phyloP scores from a whole-genome alignment of 2,797 vertebrate genomes.

The Streptopelia turtur region DNA sequence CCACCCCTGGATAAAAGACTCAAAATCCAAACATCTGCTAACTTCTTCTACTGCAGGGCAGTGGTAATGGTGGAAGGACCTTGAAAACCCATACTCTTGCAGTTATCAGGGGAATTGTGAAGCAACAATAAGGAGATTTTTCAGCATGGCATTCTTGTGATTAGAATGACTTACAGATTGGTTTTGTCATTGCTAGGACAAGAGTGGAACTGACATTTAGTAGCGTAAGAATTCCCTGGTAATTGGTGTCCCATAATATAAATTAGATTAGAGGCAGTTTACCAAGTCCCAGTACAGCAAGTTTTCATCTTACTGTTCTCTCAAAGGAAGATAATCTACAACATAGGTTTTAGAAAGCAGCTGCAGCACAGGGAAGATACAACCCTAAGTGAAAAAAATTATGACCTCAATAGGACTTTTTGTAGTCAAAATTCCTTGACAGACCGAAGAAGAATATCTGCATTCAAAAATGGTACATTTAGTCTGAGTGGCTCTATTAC shows the following conservation, averaged over 20 bases:
- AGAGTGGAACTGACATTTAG: constrained; percentile 21
- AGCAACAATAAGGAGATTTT: background rate
- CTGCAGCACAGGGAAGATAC: background rate
- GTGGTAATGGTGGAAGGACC: background rate
- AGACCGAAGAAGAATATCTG: background rate
- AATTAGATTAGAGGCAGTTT: constrained; percentile 29
- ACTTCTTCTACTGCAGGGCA: background rate
- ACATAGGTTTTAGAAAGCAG: background rate
- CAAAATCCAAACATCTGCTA: background rate
- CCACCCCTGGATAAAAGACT: background rate
- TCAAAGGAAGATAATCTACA: background rate
- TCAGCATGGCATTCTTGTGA: rapidly evolving
- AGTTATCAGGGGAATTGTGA: background rate
- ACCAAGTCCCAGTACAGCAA: background rate
- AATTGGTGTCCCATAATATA: background rate
- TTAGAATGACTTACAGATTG: constrained; percentile 37
- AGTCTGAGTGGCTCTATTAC: background rate
- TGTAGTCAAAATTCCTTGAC: background rate
- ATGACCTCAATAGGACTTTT: background rate
- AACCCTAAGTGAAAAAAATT: background rate
- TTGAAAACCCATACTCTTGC: background rate
- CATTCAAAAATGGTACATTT: background rate
- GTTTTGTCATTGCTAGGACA: constrained; percentile 20
- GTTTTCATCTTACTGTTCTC: background rate
- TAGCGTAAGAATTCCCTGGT: background rate